A percentile compares a stretch with the other conserved stretches of the same genome.
Conservation (phyloP, 1,140 invertebrate genomes). For the Drosophila lacteicornis region DNA sequence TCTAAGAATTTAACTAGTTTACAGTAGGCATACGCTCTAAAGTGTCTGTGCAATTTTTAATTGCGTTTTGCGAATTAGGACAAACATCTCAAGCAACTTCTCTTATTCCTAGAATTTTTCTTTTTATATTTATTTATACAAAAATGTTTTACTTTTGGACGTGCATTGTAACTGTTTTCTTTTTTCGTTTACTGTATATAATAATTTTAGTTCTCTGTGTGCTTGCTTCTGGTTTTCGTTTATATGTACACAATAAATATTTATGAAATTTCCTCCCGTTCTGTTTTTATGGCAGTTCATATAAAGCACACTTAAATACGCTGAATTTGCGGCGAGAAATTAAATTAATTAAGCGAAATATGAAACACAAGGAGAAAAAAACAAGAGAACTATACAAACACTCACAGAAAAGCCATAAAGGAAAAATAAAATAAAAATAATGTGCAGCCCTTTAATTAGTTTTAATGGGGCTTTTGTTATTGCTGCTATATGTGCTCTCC, state of each 20-base stretch:
- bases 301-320: slow-evolving; percentile 78
- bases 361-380: slow-evolving; percentile 54
- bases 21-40: slow-evolving; percentile 61
- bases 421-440: slow-evolving; percentile 73
- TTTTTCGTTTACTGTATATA: slow-evolving; percentile 41
- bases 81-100: slow-evolving; percentile 50
- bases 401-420: slow-evolving; percentile 54
- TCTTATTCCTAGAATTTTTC: slow-evolving; percentile 12
- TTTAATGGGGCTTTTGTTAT: slow-evolving; percentile 75
- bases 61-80: slow-evolving; percentile 70
- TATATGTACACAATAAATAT: slow-evolving; percentile 74
- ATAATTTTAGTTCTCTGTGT: slow-evolving; percentile 75
- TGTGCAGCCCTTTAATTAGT: slow-evolving; percentile 81
- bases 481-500: slow-evolving; percentile 34
- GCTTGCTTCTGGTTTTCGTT: slow-evolving; percentile 52
- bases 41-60: slow-evolving; percentile 72
- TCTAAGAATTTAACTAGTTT: slow-evolving; percentile 83
- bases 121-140: slow-evolving; percentile 36
- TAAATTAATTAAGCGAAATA: slow-evolving; percentile 80
- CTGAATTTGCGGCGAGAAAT: slow-evolving; percentile 70
- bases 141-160: slow-evolving; percentile 64
- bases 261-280: slow-evolving; percentile 62
- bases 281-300: slow-evolving; percentile 79
- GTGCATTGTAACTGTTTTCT: slow-evolving; percentile 67
- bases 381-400: slow-evolving; percentile 44